Conservation (phyloP, 2,113 vertebrate species). For the Hymenochirus boettgeri region DNA sequence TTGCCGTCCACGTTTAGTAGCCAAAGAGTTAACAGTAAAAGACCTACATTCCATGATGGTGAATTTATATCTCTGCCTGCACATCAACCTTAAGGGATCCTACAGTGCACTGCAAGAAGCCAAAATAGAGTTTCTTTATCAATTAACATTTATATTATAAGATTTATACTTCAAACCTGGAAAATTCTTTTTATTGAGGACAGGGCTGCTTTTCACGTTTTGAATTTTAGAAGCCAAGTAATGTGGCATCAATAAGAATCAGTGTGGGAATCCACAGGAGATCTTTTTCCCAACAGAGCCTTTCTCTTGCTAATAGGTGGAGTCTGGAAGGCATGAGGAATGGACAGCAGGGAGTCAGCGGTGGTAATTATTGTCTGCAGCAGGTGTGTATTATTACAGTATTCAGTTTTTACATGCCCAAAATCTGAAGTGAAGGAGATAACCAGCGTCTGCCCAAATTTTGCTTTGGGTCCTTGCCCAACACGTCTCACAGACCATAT, state of each 20-base stretch:
- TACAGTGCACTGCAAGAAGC: too few species aligned
- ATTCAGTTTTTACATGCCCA: too few species aligned
- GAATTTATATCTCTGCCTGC: too few species aligned
- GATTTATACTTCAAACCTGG: slow-evolving; percentile 18
- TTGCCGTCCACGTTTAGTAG: too few species aligned
- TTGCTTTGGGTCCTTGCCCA: too few species aligned
- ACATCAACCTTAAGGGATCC: too few species aligned
- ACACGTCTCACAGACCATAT: too few species aligned
- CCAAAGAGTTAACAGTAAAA: too few species aligned
- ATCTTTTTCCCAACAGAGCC: not conserved
- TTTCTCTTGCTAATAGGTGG: slow-evolving; percentile 5
- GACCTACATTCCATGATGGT: too few species aligned
- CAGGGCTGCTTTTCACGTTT: slow-evolving; percentile 13
- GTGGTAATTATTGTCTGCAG: not conserved
- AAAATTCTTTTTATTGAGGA: slow-evolving; percentile 12
- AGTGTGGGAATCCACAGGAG: slow-evolving; percentile 3
- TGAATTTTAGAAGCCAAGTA: slow-evolving; percentile 14
- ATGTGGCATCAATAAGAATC: slow-evolving; percentile 11
- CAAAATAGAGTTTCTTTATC: slow-evolving; percentile 1
- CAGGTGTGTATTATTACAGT: too few species aligned
- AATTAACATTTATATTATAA: slow-evolving; percentile 4
- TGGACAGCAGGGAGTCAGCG: not conserved
- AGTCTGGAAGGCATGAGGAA: not conserved
- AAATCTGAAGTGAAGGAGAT: too few species aligned
- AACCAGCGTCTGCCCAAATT: too few species aligned